phyloP scores from a whole-genome alignment of 2,113 vertebrate genomes.

The Orycteropus afer region DNA sequence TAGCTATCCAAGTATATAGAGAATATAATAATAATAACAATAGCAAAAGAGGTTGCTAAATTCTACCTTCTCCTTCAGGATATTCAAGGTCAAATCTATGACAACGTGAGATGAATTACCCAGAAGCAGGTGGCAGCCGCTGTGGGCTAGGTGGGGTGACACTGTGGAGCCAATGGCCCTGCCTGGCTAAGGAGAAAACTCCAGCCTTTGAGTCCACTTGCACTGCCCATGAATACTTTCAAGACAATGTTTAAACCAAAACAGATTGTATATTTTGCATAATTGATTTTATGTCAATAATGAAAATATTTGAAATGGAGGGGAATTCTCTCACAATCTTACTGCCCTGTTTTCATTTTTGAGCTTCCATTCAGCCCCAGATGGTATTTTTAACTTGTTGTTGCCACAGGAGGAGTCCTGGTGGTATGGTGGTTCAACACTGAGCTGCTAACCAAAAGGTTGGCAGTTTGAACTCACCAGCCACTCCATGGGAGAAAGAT shows the following conservation, averaged over 20 bases:
- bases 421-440: too few species aligned
- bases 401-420: too few species aligned
- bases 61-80: not conserved
- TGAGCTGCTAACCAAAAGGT: too few species aligned
- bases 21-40: not conserved
- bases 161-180: too few species aligned
- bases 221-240: not conserved
- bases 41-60: not conserved
- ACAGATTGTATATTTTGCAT: not conserved
- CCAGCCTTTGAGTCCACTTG: not conserved
- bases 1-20: not conserved
- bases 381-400: not conserved
- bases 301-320: slow-evolving; percentile 35
- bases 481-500: too few species aligned
- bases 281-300: not conserved
- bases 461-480: too few species aligned
- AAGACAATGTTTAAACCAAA: not conserved
- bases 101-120: not conserved
- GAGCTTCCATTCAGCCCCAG: not conserved
- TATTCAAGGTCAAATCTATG: not conserved
- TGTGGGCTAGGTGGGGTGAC: not conserved
- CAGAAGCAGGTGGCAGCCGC: not conserved
- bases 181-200: not conserved
- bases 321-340: not conserved
- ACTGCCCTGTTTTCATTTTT: not conserved